Evolutionary conservation across 2,888 invertebrate species (phyloP), one percentile per base, ranked within the genome.

Genomic region (Clitarchus hookeri): DNA sequence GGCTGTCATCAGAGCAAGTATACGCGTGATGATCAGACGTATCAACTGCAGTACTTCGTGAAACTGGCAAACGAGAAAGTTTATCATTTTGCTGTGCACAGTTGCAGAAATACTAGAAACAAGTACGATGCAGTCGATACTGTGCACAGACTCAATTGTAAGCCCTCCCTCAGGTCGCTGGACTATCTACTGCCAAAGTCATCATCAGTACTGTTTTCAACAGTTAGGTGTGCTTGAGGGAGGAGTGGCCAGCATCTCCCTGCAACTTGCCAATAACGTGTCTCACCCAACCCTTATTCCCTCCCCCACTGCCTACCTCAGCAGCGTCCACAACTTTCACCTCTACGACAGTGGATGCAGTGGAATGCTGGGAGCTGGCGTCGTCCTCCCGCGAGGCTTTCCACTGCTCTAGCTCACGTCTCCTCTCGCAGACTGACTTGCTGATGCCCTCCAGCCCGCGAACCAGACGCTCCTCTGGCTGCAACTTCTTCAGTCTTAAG

Each of bases 251-350:
- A 2, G 86, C 86, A 13, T 82, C 78, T 19, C 89, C 90, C 88
- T 96, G 95, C 90, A 96, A 94, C 92, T 95, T 94, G 89, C 94
- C 95, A 23, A 95, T 95, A 89, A 96, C 95, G 89, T 95, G 94
- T 89, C 95, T 95, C 0, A 96, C 96, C 96, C 96, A 96, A 89
- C 94, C 94, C 91, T 94, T 93, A 8, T 91, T 90, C 87, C 86
- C 85, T 4, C 86, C 86, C 44, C 79, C 86, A 23, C 88, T 87
- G 23, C 88, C 88, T 19, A 88, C 88, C 85, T 89, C 88, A 27
- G 87, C 89, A 11, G 88, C 88, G 85, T 89, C 89, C 36, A 87
- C 89, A 36, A 88, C 88, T 11, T 90, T 89, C 80, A 90, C 89
- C 88, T 91, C 91, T 87, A 91, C 90, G 53, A 91, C 91, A 44